Percentiles rank a stretch among this genome's conserved stretches.
Conservation (phyloP, 1,140 invertebrate genomes). For the Lordiphosa collinella region DNA sequence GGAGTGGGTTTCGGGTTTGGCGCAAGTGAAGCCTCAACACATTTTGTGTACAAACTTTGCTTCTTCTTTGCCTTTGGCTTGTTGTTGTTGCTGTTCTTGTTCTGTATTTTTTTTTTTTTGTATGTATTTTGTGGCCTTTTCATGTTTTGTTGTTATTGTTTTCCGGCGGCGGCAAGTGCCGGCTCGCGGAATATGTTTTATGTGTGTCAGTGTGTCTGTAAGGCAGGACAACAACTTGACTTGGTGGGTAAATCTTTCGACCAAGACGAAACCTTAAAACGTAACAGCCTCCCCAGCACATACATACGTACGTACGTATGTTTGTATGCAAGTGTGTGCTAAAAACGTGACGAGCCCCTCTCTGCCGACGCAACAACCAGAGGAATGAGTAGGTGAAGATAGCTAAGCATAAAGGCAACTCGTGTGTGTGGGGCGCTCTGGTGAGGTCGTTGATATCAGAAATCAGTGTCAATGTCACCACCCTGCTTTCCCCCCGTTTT, state of each 20-base stretch:
- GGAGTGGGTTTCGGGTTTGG: not conserved
- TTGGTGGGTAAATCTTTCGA: constrained; percentile 31
- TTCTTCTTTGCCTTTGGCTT: constrained; percentile 35
- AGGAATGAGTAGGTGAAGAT: constrained; percentile 35
- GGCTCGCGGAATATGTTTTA: constrained; percentile 49
- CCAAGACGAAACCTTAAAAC: constrained; percentile 47
- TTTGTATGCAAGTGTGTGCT: constrained; percentile 5
- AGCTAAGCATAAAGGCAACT: constrained; percentile 38
- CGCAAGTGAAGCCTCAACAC: constrained; percentile 45
- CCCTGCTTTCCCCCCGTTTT: not conserved
- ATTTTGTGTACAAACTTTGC: constrained; percentile 45
- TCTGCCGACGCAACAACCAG: constrained; percentile 4
- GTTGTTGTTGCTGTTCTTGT: constrained; percentile 26
- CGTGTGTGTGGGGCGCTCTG: constrained; percentile 18
- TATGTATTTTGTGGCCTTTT: constrained; percentile 19
- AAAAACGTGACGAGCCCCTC: constrained; percentile 55
- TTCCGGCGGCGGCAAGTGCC: constrained; percentile 50
- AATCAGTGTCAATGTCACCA: constrained; percentile 59
- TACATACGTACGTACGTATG: constrained; percentile 1
- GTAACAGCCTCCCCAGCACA: constrained; percentile 34
- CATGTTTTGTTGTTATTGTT: constrained; percentile 67
- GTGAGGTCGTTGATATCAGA: constrained; percentile 44
- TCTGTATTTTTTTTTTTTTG: constrained; percentile 5
- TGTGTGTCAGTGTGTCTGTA: constrained; percentile 67
- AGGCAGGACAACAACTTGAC: constrained; percentile 18